Conservation (phyloP, 2,888 invertebrate species). For the Aspidiotus rigidus region DNA sequence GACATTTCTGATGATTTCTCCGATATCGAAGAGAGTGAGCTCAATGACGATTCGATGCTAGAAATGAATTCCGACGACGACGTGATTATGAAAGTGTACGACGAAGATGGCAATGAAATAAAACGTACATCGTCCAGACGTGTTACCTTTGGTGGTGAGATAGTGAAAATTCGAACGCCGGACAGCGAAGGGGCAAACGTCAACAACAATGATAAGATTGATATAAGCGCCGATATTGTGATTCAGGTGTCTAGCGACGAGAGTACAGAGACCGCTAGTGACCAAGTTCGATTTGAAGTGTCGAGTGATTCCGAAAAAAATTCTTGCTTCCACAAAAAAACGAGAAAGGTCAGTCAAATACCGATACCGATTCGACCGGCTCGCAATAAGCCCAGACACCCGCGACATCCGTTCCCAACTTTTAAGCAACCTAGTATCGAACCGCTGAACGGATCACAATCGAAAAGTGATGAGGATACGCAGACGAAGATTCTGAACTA, state of each 20-base stretch:
- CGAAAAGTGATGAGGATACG: slow-evolving; percentile 15
- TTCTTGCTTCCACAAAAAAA: background rate
- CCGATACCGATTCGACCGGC: slow-evolving; percentile 40
- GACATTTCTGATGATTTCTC: slow-evolving; percentile 37
- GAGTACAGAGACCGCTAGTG: slow-evolving; percentile 36
- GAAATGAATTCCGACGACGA: slow-evolving; percentile 21
- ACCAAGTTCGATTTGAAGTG: background rate
- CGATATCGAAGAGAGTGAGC: slow-evolving; percentile 51
- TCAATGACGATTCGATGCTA: background rate
- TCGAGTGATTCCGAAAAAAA: background rate
- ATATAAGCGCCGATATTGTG: slow-evolving; percentile 41
- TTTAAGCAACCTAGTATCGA: slow-evolving; percentile 12
- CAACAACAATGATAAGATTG: slow-evolving; percentile 42
- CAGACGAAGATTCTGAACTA: slow-evolving; percentile 23
- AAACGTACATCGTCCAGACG: slow-evolving; percentile 52
- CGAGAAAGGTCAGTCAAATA: slow-evolving; percentile 38
- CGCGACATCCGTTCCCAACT: slow-evolving; percentile 7
- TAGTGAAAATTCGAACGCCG: slow-evolving; percentile 73
- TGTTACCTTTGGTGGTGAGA: slow-evolving; percentile 78
- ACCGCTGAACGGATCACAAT: slow-evolving; percentile 8
- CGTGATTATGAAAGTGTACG: slow-evolving; percentile 29
- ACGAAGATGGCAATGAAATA: slow-evolving; percentile 35
- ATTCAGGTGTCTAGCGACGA: slow-evolving; percentile 37
- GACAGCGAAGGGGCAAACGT: slow-evolving; percentile 47
- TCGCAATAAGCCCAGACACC: slow-evolving; percentile 41